Base-by-base conservation (phyloP, 2,113 vertebrate genomes). In the Lampris incognitus region DNA sequence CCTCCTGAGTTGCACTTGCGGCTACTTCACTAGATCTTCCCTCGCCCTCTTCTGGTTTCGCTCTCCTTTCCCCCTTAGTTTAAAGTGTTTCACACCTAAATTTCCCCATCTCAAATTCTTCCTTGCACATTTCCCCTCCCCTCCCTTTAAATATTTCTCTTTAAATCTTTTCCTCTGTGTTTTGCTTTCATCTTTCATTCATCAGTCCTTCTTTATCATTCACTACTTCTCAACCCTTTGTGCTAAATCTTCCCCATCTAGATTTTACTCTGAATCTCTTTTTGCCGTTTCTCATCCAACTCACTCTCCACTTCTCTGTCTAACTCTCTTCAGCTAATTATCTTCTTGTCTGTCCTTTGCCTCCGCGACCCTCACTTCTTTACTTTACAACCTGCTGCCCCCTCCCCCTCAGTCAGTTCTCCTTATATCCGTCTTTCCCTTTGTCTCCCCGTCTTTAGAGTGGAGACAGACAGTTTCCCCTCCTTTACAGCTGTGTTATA, bases 231-330 rank as follows among this genome's bases (percentile, higher is more conserved):
- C 65, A 48, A n/a, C 62, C 7, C 69, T 56, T n/a, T 55, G 37
- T 55, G 36, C 61, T 0, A n/a, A 11, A 41, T 57, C 57, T 67
- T 72, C 81, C 82, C 79, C 83, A 87, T 92, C 87, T 90, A 93
- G 88, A 90, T 89, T 87, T 88, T 81, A 76, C 76, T 71, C 56
- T 66, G 82, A 85, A 86, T 79, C 87, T 81, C 84, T 24, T 24
- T 24, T 24, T 87, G 87, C 87, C 74, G 83, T 86, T 85, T 87
- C 24, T 24, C 24, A 24, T 24, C 24, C 24, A 24, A 24, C 24
- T 24, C 24, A 24, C 86, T 89, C 88, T 82, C 90, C 84, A 70
- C 67, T 86, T 83, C 78, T 89, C 87, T n/a, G n/a, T n/a, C n/a
- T 72, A 76, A 51, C 48, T 62, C 74, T 77, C 56, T 69, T 49